A percentile compares a stretch with the other conserved stretches of the same genome.
These are phyloP conservation scores for Rafetus swinhoei DNA, from an alignment of 2,113 vertebrate species.

Conservation along the genomic window DNA sequence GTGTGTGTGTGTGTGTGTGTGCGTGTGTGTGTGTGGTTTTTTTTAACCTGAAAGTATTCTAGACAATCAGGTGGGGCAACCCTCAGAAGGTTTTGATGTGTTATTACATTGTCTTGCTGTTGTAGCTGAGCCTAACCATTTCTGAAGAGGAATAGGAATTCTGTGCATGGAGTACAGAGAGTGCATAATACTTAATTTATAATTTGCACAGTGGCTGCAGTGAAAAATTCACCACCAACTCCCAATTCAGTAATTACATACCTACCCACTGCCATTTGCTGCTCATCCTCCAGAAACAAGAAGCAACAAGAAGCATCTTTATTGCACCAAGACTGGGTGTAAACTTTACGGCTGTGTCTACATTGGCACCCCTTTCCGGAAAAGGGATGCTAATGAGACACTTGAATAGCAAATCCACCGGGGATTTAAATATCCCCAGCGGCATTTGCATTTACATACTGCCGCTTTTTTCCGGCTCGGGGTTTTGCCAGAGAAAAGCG, in stretches of 20 bases:
- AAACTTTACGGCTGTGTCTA: not conserved
- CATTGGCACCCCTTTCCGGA: too few species aligned
- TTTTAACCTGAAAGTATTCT: not conserved
- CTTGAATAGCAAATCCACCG: too few species aligned
- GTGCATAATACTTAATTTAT: not conserved
- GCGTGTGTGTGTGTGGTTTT: not conserved
- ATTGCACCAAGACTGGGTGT: not conserved
- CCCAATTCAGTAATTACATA: not conserved
- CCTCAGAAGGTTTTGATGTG: not conserved
- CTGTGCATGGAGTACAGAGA: not conserved
- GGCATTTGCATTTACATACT: too few species aligned
- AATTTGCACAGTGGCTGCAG: not conserved
- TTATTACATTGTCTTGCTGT: not conserved
- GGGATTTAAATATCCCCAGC: too few species aligned
- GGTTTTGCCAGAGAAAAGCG: too few species aligned
- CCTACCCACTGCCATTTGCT: not conserved
- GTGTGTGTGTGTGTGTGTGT: not conserved
- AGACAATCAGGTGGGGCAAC: constrained; percentile 31
- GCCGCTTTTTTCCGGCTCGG: too few species aligned
- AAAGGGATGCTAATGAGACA: too few species aligned
- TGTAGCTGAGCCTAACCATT: not conserved
- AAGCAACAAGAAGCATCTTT: not conserved
- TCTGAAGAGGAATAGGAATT: not conserved
- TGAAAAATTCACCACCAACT: not conserved
- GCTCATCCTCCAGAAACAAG: not conserved